These are phyloP conservation scores for Heliconius hewitsoni DNA, from an alignment of 1,140 invertebrate genomes.

Conservation along the genomic window DNA sequence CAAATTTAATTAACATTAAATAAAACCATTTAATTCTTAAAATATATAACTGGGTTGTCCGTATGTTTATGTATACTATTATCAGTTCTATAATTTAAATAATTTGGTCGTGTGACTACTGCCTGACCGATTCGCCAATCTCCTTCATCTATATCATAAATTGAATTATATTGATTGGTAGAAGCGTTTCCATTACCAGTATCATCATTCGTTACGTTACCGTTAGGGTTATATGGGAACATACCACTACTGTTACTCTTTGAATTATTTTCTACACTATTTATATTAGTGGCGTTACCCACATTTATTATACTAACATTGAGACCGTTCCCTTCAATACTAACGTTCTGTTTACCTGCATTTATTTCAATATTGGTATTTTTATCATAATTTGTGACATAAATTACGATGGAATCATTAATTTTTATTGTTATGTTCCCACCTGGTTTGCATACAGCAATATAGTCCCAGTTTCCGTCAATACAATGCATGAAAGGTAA, in stretches of 20 bases:
- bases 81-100: background rate
- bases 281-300: background rate
- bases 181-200: background rate
- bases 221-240: background rate
- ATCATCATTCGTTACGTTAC: background rate
- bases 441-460: slow-evolving; percentile 59
- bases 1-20: background rate
- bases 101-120: slow-evolving; percentile 2
- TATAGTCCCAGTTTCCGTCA: slow-evolving; percentile 66
- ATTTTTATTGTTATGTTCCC: slow-evolving; percentile 45
- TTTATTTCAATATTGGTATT: slow-evolving; percentile 20
- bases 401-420: slow-evolving; percentile 30
- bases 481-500: slow-evolving; percentile 58
- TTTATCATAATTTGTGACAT: slow-evolving; percentile 32
- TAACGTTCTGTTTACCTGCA: slow-evolving; percentile 16
- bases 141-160: slow-evolving; percentile 32
- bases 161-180: background rate
- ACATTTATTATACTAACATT: slow-evolving; percentile 6
- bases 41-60: background rate
- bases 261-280: background rate
- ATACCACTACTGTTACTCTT: background rate
- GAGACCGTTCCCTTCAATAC: slow-evolving; percentile 5
- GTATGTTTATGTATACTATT: background rate
- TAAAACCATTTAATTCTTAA: background rate
- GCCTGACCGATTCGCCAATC: slow-evolving; percentile 37